Base-by-base conservation (phyloP, 2,797 vertebrate genomes). In the Sebastes iracundus region DNA sequence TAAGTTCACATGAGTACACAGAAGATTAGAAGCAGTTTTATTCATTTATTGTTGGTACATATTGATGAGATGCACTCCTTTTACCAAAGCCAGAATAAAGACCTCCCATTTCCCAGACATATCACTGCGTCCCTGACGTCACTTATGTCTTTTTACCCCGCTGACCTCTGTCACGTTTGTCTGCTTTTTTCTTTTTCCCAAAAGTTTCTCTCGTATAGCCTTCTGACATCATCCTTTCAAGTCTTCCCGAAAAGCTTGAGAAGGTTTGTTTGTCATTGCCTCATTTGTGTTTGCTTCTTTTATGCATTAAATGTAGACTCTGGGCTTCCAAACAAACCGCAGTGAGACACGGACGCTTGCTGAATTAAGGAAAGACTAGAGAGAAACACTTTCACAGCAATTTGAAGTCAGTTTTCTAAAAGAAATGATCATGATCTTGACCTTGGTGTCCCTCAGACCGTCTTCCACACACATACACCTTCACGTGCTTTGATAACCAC, bases 231-330 rank as follows among this genome's bases (percentile, higher is more conserved):
- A 77, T 64, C 69, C 71, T 87, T 87, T 88, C 80, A 87, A 80
- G 62, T 75, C 38, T 80, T 90, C 80, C 78, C 58, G 25, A 80
- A 88, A 90, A 86, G 72, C 87, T 72, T 38, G 6, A 61, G 72
- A 84, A 60, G 70, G 77, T 83, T 87, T 87, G 75, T 83, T 88
- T 80, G 83, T 83, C 82, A 63, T 75, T 70, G 38, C 75, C 70
- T 76, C 72, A 68, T 77, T 88, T 83, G 63, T 85, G 66, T 81
- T 79, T 62, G 59, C 72, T 61, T 72, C 86, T 82, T 85, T 88
- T 64, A 82, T 77, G 56, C 55, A 63, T 79, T 72, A 79, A 84
- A 77, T 23, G 33, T 49, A 72, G 72, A 81, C 33, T 4, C 5
- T 4, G 55, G 66, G 38, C 46, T 62, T 74, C 38, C 75, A 83